Percentiles rank a stretch among this genome's conserved stretches.
Conservation (phyloP, 2,888 invertebrate species). For the Mesorhabditis sp. region DNA sequence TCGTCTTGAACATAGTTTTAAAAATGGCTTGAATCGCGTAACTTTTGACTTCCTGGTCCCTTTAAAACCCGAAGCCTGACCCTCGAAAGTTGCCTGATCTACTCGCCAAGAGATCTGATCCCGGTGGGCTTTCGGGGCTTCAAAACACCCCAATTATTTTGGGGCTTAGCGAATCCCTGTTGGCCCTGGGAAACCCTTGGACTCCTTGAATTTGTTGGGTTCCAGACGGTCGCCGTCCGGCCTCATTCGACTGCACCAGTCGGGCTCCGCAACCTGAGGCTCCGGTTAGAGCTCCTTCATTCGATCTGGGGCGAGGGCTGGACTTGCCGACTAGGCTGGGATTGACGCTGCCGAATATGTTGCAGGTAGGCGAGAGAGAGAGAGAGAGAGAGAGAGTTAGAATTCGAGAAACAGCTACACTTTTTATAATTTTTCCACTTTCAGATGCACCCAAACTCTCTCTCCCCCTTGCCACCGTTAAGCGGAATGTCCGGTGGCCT, state of each 20-base stretch:
- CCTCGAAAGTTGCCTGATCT: too few species aligned
- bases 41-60: too few species aligned
- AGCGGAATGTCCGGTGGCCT: neutral
- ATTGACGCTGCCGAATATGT: neutral
- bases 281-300: neutral
- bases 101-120: too few species aligned
- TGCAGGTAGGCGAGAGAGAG: too few species aligned
- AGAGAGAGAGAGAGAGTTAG: neutral
- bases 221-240: constrained; percentile 3
- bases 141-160: neutral
- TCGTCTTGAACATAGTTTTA: too few species aligned
- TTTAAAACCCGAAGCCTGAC: too few species aligned
- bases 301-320: neutral
- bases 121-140: neutral
- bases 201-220: neutral
- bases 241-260: neutral
- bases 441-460: neutral
- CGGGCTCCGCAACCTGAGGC: neutral
- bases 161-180: neutral
- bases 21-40: too few species aligned
- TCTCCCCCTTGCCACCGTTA: neutral
- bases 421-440: neutral
- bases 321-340: neutral
- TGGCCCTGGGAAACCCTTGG: neutral
- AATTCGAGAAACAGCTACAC: too few species aligned